A percentile compares a stretch with the other conserved stretches of the same genome.
These are phyloP conservation scores for Corticium candelabrum DNA, from an alignment of 37 sponge, comb jelly and placozoan genomes.

Conservation along the genomic window DNA sequence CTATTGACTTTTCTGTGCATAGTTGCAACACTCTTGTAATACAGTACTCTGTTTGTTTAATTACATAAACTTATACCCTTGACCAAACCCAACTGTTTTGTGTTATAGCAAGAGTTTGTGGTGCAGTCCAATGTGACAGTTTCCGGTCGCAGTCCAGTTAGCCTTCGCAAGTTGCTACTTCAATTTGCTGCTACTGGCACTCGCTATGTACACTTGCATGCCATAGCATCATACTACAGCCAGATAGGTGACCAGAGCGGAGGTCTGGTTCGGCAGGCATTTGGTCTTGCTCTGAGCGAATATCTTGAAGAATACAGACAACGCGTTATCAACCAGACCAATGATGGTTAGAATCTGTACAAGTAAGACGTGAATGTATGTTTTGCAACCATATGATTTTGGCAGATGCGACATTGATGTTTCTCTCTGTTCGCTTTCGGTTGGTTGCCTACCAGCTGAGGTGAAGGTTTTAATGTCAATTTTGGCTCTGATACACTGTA, in stretches of 20 bases:
- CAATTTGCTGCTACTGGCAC: neutral
- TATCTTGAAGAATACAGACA: neutral
- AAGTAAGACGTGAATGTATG: neutral
- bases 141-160: neutral
- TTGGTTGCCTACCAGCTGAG: neutral
- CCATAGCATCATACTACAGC: neutral
- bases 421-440: neutral
- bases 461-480: no score
- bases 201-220: neutral
- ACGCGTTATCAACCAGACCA: no score
- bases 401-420: neutral
- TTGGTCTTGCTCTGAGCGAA: neutral
- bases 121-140: neutral
- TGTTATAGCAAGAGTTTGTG: no score
- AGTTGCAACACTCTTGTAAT: neutral
- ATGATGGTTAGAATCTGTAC: neutral
- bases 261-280: neutral
- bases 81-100: no score
- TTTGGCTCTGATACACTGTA: no score
- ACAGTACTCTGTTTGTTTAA: neutral
- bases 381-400: neutral
- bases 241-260: neutral
- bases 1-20: no score
- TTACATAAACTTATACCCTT: neutral
- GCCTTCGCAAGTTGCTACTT: neutral